Base-by-base conservation (phyloP, 2,113 vertebrate genomes). In the Serilophus lunatus region DNA sequence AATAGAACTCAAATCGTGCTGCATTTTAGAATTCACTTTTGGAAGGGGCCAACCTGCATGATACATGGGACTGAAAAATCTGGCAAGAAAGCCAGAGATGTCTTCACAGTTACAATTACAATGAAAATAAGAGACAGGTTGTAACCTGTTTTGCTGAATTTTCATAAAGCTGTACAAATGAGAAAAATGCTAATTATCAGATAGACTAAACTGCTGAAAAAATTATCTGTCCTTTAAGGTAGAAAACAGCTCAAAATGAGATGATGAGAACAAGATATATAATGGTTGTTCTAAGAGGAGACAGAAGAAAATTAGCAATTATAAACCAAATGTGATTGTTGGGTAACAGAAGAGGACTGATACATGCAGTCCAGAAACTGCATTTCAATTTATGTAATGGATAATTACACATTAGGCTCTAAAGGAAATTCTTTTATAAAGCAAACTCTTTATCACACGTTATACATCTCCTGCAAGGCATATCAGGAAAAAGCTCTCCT, bases 271-370 rank as follows among this genome's bases (percentile, higher is more conserved):
- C 15, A 90, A 49, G 25, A 93, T 92, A 74, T 59, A 63, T 9
- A 83, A 89, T 36, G n/a, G 36, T 26, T 56, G 28, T 70, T 38
- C 64, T 54, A 72, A 86, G 66, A 51, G 40, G 40, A 82, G 54
- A 47, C 35, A 61, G 79, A 96, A 79, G 35, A 36, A 96, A 93
- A 96, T 85, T 86, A 91, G 23, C 31, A 86, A 92, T 88, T 85
- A 89, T 79, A 82, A 90, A 15, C 3, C 24, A 75, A 85, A 84
- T 38, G 29, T 82, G 31, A 74, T 28, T 74, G 45, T 71, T 88
- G 53, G 25, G 31, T 75, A 90, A 90, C 53, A 80, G 18, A 91
- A 12, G 17, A 95, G 29, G 71, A 84, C 25, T 38, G 60, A 84
- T 90, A 70, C 31, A 70, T 17, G n/a, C 36, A 75, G 56, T 40